Evolutionary conservation across 2,113 vertebrate species (phyloP), one percentile per base, ranked within the genome.

Genomic region (Recurvirostra avosetta): DNA sequence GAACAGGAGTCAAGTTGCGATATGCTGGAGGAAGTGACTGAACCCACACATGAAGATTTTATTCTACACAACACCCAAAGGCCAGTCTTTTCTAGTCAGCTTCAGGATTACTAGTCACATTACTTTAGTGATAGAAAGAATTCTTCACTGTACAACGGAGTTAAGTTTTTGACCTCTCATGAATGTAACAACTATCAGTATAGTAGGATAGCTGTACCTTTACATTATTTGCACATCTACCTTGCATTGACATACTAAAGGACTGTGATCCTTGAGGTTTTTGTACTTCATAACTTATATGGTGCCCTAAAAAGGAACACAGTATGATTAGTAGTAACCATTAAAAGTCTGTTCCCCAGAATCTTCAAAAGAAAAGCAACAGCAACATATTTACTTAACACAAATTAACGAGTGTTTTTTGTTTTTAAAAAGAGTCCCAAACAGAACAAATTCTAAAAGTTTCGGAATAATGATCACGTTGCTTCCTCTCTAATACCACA

Each of bases 1-100:
- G 0, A 92, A 56, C 16, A 62, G 12, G 2, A 50, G 27, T 55
- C 27, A 81, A 43, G 15, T 15, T 21, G 41, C 1, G 0, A 49
- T 49, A 53, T 18, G 13, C 5, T 9, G 26, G n/a, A 59, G 83
- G 55, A n/a, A 41, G 13, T 38, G 22, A 70, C 34, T 53, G 45
- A 85, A 76, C 16, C 32, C 23, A 43, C 16, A 74, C 6, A 9
- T 15, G 5, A 58, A 84, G 11, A 49, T 73, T 77, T 81, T 55
- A 40, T 30, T 65, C 73, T 50, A 16, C 12, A 32, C 25, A 75
- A 36, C 56, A 86, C 19, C 12, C 47, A 72, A 93, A 72, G 40
- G 27, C 8, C 52, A 53, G 61, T 23, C n/a, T 79, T 59, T 79
- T 47, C 73, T 70, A 34, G 23, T 52, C 21, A 77, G 36, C 21